Evolutionary conservation across 2,113 vertebrate species (phyloP).

Genomic region (Trochalopteron elliotii): DNA sequence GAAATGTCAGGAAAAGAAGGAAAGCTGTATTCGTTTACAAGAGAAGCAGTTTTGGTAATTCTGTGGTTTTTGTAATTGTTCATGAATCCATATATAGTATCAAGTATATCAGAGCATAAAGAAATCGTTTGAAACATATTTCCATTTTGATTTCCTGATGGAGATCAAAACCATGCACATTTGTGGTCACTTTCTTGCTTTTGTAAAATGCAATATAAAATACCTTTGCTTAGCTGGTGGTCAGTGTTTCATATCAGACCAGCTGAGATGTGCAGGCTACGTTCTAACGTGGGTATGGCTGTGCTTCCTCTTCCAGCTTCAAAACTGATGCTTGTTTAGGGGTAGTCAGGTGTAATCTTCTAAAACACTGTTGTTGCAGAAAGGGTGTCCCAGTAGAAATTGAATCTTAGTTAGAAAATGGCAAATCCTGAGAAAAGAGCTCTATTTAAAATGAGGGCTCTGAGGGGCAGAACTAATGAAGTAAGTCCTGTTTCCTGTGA

Average conservation of each 20-base stretch:
- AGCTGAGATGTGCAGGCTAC: background rate
- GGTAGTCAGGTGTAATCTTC: background rate
- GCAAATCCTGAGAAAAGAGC: background rate
- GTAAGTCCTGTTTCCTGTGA: background rate
- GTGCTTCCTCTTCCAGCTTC: background rate
- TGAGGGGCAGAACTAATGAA: fast-evolving
- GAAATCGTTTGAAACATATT: background rate
- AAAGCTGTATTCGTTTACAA: background rate
- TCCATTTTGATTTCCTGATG: background rate
- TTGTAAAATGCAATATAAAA: background rate
- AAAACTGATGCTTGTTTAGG: background rate
- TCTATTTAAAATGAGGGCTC: background rate
- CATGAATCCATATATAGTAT: background rate
- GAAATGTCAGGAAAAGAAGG: background rate
- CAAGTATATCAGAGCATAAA: background rate
- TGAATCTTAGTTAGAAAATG: background rate
- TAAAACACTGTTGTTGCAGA: background rate
- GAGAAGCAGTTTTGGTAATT: background rate
- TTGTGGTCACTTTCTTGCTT: background rate
- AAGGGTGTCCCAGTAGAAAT: background rate
- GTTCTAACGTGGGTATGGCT: background rate
- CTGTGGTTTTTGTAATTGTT: background rate
- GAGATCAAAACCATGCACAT: background rate
- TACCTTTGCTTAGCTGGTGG: background rate
- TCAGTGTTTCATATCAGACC: background rate